Percentiles rank a stretch among this genome's conserved stretches.
Conservation (phyloP, 2,797 vertebrate genomes). For the Sebastes matsubarae region DNA sequence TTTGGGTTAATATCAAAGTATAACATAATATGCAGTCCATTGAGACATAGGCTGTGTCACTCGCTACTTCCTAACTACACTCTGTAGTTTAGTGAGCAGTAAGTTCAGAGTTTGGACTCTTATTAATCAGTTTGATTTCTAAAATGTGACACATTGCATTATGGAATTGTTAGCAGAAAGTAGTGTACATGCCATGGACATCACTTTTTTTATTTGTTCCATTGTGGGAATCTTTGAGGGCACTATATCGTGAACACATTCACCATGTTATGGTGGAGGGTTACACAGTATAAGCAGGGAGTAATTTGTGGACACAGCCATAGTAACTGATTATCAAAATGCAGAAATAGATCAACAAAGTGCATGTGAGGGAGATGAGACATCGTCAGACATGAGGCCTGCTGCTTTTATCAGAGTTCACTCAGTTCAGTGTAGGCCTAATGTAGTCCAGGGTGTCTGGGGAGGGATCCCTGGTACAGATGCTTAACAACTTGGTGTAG, state of each 20-base stretch:
- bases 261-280: neutral
- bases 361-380: neutral
- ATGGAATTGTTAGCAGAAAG: neutral
- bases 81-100: neutral
- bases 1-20: neutral
- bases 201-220: neutral
- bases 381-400: neutral
- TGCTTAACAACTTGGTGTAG: neutral
- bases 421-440: conserved; percentile 20
- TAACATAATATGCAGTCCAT: neutral
- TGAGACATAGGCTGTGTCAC: neutral
- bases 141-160: neutral
- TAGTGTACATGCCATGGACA: neutral
- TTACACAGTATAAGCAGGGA: neutral
- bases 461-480: conserved; percentile 26
- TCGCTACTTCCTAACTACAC: neutral
- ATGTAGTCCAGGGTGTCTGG: conserved; percentile 32
- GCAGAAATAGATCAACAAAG: conserved; percentile 11
- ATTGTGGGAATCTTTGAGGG: neutral
- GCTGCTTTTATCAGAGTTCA: conserved; percentile 48
- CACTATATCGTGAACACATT: neutral
- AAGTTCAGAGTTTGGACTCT: neutral
- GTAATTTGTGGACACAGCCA: neutral
- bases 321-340: neutral
- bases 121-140: neutral